Base-by-base conservation (phyloP, 1,140 invertebrate genomes). In the Steinernema khuongi region DNA sequence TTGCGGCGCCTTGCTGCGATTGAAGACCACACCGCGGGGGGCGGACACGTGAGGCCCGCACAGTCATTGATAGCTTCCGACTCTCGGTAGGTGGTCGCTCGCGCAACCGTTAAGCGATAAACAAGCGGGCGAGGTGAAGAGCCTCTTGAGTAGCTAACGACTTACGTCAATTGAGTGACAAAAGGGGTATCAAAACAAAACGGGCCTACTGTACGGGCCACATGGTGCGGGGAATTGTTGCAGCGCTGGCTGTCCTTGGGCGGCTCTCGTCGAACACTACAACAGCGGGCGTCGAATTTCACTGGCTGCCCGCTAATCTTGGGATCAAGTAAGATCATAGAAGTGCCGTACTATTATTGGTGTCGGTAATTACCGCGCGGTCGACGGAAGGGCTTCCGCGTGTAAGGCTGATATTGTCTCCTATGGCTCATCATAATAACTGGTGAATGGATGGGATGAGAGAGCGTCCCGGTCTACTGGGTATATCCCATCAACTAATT, bases 281-380 rank as follows among this genome's bases (percentile, higher is more conserved):
- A 60, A 14, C 50, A 22, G 4, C 11, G 4, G 50, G 50, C 7
- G 50, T 60, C 50, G 26, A 60, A 60, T 60, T 60, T 60, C 50
- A 60, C 7, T 60, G 14, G 50, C 14, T 60, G 14, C 4, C 50
- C 50, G 50, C 50, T 60, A 60, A 60, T 60, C 50, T 60, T 60
- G 50, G 50, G 50, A 60, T 60, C 50, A 60, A 60, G 50, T 60
- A 22, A 60, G 50, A 60, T 60, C 50, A 60, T 14, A 60, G 50
- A 60, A 60, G 50, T 60, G 50, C 50, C 50, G 50, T 60, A n/a
- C 50, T 60, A 60, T 60, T 60, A 60, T 60, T 60, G 50, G 50
- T 22, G 50, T 22, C 50, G 50, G 26, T 60, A 60, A 60, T 60
- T 60, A 60, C 50, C 7, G 50, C 50, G 50, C 50, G 50, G 50